Base-by-base conservation (phyloP, 2,113 vertebrate genomes). In the Glaucomys volans region DNA sequence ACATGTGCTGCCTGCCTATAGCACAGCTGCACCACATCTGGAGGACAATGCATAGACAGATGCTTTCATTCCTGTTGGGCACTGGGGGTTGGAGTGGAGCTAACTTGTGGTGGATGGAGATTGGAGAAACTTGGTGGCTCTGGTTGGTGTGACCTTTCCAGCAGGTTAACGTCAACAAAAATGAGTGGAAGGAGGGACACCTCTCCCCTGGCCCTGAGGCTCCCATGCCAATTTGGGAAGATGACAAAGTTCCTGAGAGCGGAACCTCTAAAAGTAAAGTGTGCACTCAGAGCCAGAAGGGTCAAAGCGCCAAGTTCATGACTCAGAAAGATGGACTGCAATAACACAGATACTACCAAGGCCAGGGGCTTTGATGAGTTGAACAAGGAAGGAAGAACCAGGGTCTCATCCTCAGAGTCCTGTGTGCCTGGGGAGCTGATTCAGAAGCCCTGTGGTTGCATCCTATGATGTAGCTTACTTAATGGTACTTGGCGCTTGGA, bases 101-200 rank as follows among this genome's bases (percentile, higher is more conserved):
- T 62, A 57, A 17, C 52, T 84, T 69, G 18, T 67, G n/a, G n/a
- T 50, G 50, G 77, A 22, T 62, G 66, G 62, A 37, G 37, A 28
- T 16, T 92, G 50, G 30, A 84, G 66, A 81, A 62, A 47, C 32
- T 40, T 28, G 2, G 66, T 54, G 74, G 67, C 26, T 4, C 54
- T 28, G 26, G 30, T 14, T 37, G 81, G 32, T 54, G 17, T 11
- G 35, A 88, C 18, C 77, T 75, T 52, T 17, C 26, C 26, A 24
- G n/a, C 20, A 82, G 16, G 10, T 16, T 2, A 90, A 54, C 3
- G 4, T 42, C 14, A 26, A 57, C 40, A 77, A 67, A 96, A 79
- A 44, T 3, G 0, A 8, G 6, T 40, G 5, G 42, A 87, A 62
- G 37, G 71, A 7, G 44, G 22, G 17, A 8, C 0, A 1, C 8